A percentile compares a stretch with the other conserved stretches of the same genome.
These are phyloP conservation scores for Anthophora plumipes DNA, from an alignment of 2,888 invertebrate genomes.

Conservation along the genomic window DNA sequence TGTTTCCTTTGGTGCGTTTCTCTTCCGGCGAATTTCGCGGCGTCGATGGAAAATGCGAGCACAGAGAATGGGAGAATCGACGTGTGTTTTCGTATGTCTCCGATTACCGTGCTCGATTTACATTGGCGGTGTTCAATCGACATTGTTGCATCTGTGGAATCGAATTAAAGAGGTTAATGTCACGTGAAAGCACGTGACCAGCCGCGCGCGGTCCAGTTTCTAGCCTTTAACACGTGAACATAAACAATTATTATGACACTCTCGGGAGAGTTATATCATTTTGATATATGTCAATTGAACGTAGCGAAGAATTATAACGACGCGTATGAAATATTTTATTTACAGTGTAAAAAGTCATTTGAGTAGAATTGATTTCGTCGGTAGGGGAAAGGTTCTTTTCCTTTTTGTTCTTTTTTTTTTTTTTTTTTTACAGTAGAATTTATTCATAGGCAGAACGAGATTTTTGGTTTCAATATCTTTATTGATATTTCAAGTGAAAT, in stretches of 20 bases:
- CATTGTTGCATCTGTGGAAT: constrained; percentile 48
- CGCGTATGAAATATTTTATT: too few relatives aligned
- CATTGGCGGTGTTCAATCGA: neutral
- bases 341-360: too few relatives aligned
- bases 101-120: constrained; percentile 8
- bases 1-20: neutral
- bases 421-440: neutral
- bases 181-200: constrained; percentile 36
- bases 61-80: neutral
- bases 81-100: neutral
- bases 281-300: too few relatives aligned
- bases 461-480: constrained; percentile 26
- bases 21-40: neutral
- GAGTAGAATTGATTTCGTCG: too few relatives aligned
- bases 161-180: constrained; percentile 63
- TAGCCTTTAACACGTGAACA: neutral
- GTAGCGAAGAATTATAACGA: too few relatives aligned
- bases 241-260: neutral
- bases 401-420: too few relatives aligned
- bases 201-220: constrained; percentile 9
- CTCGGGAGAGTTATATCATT: neutral
- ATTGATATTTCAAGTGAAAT: constrained; percentile 18
- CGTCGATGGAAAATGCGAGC: neutral
- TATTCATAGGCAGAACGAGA: neutral
- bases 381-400: too few relatives aligned